phyloP scores from a whole-genome alignment of 1,140 invertebrate species.

The Pseudomyrmex pallidus region DNA sequence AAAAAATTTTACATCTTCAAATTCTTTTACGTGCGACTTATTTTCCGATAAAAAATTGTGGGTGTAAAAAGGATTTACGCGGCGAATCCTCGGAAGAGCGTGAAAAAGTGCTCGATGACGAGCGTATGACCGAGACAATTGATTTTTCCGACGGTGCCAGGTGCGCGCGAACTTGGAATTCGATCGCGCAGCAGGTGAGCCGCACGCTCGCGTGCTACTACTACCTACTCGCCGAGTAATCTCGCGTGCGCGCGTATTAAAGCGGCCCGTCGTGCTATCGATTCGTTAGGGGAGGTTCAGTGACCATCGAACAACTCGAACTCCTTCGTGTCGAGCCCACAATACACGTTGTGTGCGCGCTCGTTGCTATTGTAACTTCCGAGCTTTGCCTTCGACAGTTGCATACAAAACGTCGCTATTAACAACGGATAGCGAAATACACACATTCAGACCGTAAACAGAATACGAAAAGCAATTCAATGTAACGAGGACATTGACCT shows the following conservation, averaged over 20 bases:
- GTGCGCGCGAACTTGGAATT: slow-evolving; percentile 68
- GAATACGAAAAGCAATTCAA: neutral
- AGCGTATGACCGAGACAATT: slow-evolving; percentile 53
- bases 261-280: slow-evolving; percentile 65
- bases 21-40: neutral
- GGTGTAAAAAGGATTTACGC: neutral
- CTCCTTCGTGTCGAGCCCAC: slow-evolving; percentile 22
- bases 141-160: slow-evolving; percentile 64
- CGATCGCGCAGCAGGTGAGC: slow-evolving; percentile 71
- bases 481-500: slow-evolving; percentile 25
- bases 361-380: neutral
- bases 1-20: neutral
- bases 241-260: slow-evolving; percentile 68
- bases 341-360: neutral
- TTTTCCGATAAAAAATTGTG: too few species aligned
- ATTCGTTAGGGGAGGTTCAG: slow-evolving; percentile 71
- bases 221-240: slow-evolving; percentile 21
- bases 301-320: slow-evolving; percentile 64
- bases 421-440: slow-evolving; percentile 22
- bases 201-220: slow-evolving; percentile 66
- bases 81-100: neutral
- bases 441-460: slow-evolving; percentile 9
- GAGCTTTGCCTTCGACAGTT: slow-evolving; percentile 19
- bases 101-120: neutral
- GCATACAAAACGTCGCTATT: slow-evolving; percentile 15